These are phyloP conservation scores for Ammospiza caudacuta DNA, from an alignment of 2,113 vertebrate species.

Conservation along the genomic window DNA sequence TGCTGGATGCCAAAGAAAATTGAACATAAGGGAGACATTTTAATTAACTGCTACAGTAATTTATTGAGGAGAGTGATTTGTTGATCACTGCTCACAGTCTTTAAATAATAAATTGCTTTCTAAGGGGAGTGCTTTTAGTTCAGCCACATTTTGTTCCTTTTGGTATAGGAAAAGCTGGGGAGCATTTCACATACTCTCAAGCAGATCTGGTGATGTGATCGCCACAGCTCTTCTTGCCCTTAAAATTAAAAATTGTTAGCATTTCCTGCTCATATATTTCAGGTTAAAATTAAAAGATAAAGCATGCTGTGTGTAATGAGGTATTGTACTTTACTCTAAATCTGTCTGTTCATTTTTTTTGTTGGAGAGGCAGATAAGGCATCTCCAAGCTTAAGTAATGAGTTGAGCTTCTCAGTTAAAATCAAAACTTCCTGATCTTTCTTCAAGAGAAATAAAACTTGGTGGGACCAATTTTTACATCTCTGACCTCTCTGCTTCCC, in stretches of 20 bases:
- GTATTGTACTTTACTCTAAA: background rate
- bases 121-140: background rate
- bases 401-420: background rate
- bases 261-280: background rate
- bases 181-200: background rate
- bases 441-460: background rate
- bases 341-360: background rate
- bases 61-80: conserved; percentile 18
- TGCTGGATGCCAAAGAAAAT: background rate
- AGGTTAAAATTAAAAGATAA: background rate
- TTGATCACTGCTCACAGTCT: background rate
- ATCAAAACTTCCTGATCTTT: background rate
- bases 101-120: conserved; percentile 13
- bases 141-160: background rate
- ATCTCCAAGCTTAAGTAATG: background rate
- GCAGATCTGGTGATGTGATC: background rate
- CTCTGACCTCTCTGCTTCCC: background rate
- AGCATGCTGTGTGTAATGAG: background rate
- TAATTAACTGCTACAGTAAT: conserved; percentile 28
- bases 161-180: background rate
- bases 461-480: background rate
- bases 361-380: background rate
- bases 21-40: background rate
- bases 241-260: background rate
- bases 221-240: background rate